A percentile compares a stretch with the other conserved stretches of the same genome.
These are phyloP conservation scores for Anoplophora glabripennis DNA, from an alignment of 1,140 invertebrate genomes.

Conservation along the genomic window DNA sequence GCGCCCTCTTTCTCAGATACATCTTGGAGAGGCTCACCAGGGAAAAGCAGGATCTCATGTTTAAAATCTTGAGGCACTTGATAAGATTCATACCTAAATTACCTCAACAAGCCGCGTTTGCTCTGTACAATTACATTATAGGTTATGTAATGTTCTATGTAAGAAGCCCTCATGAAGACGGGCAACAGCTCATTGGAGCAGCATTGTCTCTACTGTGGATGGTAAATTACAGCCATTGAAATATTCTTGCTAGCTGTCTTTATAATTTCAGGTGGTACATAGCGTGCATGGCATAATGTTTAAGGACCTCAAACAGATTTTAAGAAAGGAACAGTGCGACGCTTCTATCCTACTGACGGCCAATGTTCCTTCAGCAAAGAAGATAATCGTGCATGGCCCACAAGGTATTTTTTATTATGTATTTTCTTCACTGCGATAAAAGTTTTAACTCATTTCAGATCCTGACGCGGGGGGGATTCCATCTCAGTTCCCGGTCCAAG, in stretches of 20 bases:
- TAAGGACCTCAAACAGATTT: conserved; percentile 98
- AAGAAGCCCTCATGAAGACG: conserved; percentile 88
- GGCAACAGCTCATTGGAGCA: conserved; percentile 85
- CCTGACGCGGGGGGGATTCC: conserved; percentile 92
- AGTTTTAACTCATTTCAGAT: conserved; percentile 54
- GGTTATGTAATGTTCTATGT: conserved; percentile 99
- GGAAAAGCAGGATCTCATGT: conserved; percentile 93
- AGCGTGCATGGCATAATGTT: conserved; percentile 99
- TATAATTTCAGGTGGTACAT: conserved; percentile 74
- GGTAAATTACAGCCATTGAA: conserved; percentile 56
- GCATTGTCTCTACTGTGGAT: conserved; percentile 95
- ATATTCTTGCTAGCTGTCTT: not conserved
- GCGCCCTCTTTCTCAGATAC: conserved; percentile 81
- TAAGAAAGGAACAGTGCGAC: conserved; percentile 98
- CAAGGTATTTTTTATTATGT: conserved; percentile 51
- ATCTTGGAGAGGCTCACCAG: conserved; percentile 94
- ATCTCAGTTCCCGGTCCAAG: conserved; percentile 96
- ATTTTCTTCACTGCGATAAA: not conserved
- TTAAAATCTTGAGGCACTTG: conserved; percentile 88
- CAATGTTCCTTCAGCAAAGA: conserved; percentile 98
- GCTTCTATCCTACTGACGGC: conserved; percentile 95
- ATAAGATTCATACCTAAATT: conserved; percentile 90
- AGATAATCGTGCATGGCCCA: conserved; percentile 97
- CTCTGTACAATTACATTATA: conserved; percentile 98
- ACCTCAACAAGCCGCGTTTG: conserved; percentile 96